Evolutionary conservation across 2,113 vertebrate genomes (phyloP).

Genomic region (Ceuthmochares aereus): DNA sequence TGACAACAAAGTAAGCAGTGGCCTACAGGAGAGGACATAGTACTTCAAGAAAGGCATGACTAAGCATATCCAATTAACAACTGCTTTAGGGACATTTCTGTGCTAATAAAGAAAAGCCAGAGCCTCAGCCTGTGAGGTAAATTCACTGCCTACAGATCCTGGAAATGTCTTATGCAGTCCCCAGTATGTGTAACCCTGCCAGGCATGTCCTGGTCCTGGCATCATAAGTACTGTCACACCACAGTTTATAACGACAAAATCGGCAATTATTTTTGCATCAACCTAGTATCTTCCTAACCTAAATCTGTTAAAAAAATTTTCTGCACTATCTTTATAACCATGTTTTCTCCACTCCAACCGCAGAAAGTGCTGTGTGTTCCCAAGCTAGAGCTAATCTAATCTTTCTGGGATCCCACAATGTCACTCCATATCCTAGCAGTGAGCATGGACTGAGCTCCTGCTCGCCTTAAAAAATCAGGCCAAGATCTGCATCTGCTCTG

Average conservation of each 20-base stretch:
- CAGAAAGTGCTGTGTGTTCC: accelerated
- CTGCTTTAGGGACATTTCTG: neutral
- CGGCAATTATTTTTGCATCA: too few relatives aligned
- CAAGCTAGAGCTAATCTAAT: neutral
- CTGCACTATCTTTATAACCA: neutral
- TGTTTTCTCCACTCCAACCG: neutral
- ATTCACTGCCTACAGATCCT: neutral
- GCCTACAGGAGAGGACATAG: neutral
- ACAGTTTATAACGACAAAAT: too few relatives aligned
- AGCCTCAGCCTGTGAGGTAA: neutral
- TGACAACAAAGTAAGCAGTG: neutral
- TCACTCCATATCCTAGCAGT: neutral
- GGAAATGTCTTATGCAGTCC: neutral
- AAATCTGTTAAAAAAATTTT: neutral
- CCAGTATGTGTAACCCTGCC: neutral
- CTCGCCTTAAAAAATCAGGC: neutral
- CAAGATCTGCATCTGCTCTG: neutral
- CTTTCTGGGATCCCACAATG: neutral
- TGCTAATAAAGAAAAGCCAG: neutral
- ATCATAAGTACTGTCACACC: neutral
- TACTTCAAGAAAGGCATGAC: neutral
- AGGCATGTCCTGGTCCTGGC: neutral
- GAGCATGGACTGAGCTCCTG: neutral
- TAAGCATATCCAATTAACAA: neutral
- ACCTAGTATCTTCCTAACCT: neutral